Conservation (phyloP, 2,113 vertebrate species). For the Bujurquina vittata region DNA sequence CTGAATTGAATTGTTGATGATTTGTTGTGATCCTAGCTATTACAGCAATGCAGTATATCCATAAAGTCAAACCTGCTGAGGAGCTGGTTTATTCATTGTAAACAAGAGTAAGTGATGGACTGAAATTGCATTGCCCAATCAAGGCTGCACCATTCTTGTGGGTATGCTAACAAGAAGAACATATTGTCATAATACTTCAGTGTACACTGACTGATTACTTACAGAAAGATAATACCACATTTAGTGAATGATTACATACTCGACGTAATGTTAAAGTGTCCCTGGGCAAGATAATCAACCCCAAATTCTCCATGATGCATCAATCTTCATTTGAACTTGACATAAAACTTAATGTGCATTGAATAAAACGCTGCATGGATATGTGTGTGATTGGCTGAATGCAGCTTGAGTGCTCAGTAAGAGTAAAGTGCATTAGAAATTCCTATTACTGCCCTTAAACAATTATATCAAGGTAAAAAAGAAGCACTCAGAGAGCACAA, state of each 20-base stretch:
- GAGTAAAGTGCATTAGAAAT: too few relatives aligned
- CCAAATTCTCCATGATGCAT: too few relatives aligned
- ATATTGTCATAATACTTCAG: not conserved
- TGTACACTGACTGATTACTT: not conserved
- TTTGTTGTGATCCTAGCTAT: not conserved
- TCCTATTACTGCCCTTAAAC: too few relatives aligned
- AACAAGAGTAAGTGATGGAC: not conserved
- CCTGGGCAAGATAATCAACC: not conserved
- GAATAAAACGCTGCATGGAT: not conserved
- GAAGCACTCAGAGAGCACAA: too few relatives aligned
- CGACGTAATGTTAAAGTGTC: not conserved
- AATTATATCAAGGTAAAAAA: too few relatives aligned
- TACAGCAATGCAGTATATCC: not conserved
- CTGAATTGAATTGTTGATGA: not conserved
- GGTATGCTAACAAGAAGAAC: not conserved
- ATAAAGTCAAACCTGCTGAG: not conserved
- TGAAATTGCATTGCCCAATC: not conserved
- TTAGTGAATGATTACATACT: not conserved
- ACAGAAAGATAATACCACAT: not conserved
- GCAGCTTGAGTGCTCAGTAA: too few relatives aligned
- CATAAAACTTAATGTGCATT: not conserved
- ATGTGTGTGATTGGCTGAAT: too few relatives aligned
- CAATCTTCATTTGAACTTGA: not conserved
- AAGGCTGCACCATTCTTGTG: not conserved
- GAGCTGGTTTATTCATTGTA: not conserved